Percentiles rank a stretch among this genome's conserved stretches.
phyloP scores from a whole-genome alignment of 2,888 invertebrate species.

The Spisula solida region DNA sequence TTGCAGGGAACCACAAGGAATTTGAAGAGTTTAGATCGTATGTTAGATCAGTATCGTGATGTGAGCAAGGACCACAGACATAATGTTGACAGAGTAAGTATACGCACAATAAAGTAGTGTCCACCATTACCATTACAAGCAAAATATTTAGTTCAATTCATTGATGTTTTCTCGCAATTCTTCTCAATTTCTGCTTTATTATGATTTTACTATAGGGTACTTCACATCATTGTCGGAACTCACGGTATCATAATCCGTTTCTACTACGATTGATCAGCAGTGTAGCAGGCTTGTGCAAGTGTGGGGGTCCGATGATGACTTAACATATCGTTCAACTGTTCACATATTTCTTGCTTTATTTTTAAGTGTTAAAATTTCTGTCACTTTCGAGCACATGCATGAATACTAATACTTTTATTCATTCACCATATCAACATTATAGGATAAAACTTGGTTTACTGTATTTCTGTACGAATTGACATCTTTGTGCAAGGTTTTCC shows the following conservation, averaged over 20 bases:
- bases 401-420: not conserved
- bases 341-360: not conserved
- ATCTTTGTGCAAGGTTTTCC: too few relatives aligned
- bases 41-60: slow-evolving; percentile 83
- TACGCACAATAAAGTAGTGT: not conserved
- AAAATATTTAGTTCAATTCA: not conserved
- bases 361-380: not conserved
- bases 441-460: too few relatives aligned
- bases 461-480: too few relatives aligned
- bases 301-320: too few relatives aligned
- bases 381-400: slow-evolving; percentile 11
- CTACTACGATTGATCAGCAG: too few relatives aligned
- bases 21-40: slow-evolving; percentile 82
- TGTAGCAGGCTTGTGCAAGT: too few relatives aligned
- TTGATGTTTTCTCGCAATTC: not conserved
- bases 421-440: too few relatives aligned
- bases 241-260: too few relatives aligned
- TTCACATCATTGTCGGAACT: too few relatives aligned
- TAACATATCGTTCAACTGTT: not conserved
- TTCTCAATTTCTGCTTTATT: not conserved
- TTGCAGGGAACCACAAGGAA: slow-evolving; percentile 84
- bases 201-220: not conserved
- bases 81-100: slow-evolving; percentile 82
- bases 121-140: too few relatives aligned
- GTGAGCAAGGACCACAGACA: slow-evolving; percentile 80